phyloP scores from a whole-genome alignment of 2,797 vertebrate species.

The Rhyacichthys aspro region DNA sequence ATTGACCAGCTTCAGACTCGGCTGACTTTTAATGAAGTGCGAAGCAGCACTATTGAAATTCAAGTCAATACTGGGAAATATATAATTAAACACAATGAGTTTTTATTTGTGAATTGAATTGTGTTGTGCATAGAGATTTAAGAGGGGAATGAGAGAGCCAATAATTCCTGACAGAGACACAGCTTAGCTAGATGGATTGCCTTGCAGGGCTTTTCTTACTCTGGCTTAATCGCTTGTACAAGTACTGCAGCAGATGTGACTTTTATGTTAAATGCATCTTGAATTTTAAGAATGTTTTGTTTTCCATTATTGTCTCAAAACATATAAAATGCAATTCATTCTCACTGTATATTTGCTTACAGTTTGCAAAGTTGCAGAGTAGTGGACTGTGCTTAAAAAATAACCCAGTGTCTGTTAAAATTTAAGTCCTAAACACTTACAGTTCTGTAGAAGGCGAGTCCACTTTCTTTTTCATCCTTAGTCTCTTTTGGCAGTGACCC shows the following conservation, averaged over 20 bases:
- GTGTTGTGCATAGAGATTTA: constrained; percentile 52
- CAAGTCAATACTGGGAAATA: constrained; percentile 73
- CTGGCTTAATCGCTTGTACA: constrained; percentile 29
- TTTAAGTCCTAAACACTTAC: neutral
- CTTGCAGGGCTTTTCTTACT: constrained; percentile 42
- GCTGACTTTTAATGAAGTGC: constrained; percentile 76
- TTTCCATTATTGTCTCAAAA: neutral
- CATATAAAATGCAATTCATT: neutral
- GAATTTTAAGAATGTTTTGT: constrained; percentile 1
- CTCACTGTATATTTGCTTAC: neutral
- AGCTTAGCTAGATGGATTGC: constrained; percentile 34
- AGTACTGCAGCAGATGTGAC: constrained; percentile 16
- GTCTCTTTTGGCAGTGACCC: constrained; percentile 11
- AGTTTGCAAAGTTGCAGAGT: neutral
- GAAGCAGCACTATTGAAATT: constrained; percentile 67
- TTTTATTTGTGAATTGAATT: constrained; percentile 79
- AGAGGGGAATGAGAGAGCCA: constrained; percentile 36
- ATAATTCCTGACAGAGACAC: constrained; percentile 37
- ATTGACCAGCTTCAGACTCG: constrained; percentile 70
- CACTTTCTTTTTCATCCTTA: neutral
- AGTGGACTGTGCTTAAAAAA: constrained; percentile 6
- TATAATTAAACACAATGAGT: constrained; percentile 79
- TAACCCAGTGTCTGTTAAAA: constrained; percentile 3
- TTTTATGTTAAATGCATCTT: neutral
- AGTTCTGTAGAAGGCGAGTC: neutral